Percentiles rank a stretch among this genome's conserved stretches.
Evolutionary conservation across 2,113 vertebrate genomes (phyloP).

Genomic region (Myiozetetes cayanensis): DNA sequence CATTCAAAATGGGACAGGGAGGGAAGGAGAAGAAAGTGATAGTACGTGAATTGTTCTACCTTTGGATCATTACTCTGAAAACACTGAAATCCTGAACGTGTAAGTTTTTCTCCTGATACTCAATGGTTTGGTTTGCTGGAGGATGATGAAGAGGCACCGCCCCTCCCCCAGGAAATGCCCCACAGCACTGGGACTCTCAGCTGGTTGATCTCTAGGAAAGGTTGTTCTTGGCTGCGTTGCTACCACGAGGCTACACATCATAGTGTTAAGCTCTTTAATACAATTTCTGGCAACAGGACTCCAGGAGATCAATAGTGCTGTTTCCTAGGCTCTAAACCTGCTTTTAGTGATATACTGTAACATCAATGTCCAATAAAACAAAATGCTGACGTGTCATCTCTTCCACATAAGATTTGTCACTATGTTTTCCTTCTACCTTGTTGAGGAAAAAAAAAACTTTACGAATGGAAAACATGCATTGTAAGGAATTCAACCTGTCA

Average conservation of each 20-base stretch:
- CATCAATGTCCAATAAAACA: constrained; percentile 44
- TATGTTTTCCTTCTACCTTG: background rate
- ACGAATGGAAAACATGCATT: background rate
- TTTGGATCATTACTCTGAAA: background rate
- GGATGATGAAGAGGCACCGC: background rate
- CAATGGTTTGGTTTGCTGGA: background rate
- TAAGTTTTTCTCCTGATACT: background rate
- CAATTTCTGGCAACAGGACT: constrained; percentile 44
- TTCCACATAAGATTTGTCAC: background rate
- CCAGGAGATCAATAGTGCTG: constrained; percentile 57
- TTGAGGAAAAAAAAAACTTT: background rate
- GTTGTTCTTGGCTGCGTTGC: background rate
- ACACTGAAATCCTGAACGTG: background rate
- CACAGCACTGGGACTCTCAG: background rate
- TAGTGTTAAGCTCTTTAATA: constrained; percentile 39
- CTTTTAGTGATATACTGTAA: constrained; percentile 49
- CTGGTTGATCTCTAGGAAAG: background rate
- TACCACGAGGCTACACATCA: background rate
- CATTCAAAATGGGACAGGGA: background rate
- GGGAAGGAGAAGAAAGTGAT: background rate
- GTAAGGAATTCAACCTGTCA: background rate
- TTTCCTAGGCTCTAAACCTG: constrained; percentile 57
- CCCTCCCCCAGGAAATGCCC: background rate
- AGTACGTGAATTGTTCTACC: background rate
- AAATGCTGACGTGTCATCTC: constrained; percentile 29